Evolutionary conservation across 2,797 vertebrate species (phyloP).

Genomic region (Tenualosa ilisha): DNA sequence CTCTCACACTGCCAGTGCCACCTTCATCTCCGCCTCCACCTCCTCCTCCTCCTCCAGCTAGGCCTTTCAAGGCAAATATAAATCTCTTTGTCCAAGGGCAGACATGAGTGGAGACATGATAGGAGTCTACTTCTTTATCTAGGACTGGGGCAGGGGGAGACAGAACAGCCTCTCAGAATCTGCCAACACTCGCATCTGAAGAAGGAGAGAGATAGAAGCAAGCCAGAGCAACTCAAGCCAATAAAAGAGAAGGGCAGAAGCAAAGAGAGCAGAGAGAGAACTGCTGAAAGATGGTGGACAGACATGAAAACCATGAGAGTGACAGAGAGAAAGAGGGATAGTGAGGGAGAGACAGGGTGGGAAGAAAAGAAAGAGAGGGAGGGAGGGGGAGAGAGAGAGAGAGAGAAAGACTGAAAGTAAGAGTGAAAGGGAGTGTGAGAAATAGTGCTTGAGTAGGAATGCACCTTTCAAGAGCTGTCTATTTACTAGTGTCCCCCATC

Average conservation of each 20-base stretch:
- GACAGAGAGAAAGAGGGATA: neutral
- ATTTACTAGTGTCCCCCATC: constrained; percentile 40
- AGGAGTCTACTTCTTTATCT: neutral
- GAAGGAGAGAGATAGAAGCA: neutral
- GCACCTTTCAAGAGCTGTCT: constrained; percentile 35
- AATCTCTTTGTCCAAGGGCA: constrained; percentile 12
- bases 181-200: neutral
- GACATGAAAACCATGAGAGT: neutral
- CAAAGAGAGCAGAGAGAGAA: neutral
- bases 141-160: neutral
- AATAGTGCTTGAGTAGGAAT: neutral
- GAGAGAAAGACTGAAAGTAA: constrained; percentile 39
- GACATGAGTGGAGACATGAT: neutral
- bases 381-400: constrained; percentile 23
- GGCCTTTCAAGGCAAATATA: constrained; percentile 8
- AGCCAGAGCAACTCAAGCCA: neutral
- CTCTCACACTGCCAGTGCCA: neutral
- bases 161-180: neutral
- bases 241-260: neutral
- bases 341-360: neutral
- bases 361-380: constrained; percentile 20
- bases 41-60: neutral
- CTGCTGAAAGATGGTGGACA: neutral
- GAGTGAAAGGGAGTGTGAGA: neutral
- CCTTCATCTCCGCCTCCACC: neutral